Evolutionary conservation across 2,888 invertebrate species (phyloP), one percentile per base, ranked within the genome.

Genomic region (Sclerodermus sp.): DNA sequence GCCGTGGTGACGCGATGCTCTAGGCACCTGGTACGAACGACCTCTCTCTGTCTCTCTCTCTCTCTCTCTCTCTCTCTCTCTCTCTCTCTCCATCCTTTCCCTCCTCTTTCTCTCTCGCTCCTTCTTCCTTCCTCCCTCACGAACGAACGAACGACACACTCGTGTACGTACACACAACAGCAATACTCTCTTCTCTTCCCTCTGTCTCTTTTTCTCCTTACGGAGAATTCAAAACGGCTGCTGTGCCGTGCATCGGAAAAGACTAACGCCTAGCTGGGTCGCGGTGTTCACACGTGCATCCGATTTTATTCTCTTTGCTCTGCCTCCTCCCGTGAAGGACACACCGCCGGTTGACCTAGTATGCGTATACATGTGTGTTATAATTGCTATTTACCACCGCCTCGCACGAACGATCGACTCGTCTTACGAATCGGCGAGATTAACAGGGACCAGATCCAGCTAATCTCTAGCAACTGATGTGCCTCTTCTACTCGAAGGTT

Each of bases 271-370:
- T 54, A 54, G 47, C 53, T 52, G 51, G 70, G 68, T 70, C 70
- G 71, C 68, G 60, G 49, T 70, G 73, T 74, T 73, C 73, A 73
- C 74, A 73, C 70, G 71, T 72, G 62, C 64, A 60, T 58, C 55
- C 54, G 59, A 66, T 69, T 71, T 67, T 67, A 58, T 63, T 64
- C 62, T 60, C 61, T 58, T 64, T 57, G 42, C 34, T 34, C 34
- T 4, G 4, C 3, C 32, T 23, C 17, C 12, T 36, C 12, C 31
- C 45, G 14, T 29, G 13, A 14, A 23, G 14, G 41, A 23, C 38
- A 9, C 38, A 9, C 15, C n/a, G 10, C n/a, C n/a, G 23, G 8
- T 34, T 3, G 4, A 18, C 40, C n/a, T 18, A 14, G 29, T 15
- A 32, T 46, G 23, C 38, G 32, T 43, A 30, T 47, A 40, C 50